phyloP scores from a whole-genome alignment of 2,113 vertebrate genomes.

The Xiphorhynchus elegans region DNA sequence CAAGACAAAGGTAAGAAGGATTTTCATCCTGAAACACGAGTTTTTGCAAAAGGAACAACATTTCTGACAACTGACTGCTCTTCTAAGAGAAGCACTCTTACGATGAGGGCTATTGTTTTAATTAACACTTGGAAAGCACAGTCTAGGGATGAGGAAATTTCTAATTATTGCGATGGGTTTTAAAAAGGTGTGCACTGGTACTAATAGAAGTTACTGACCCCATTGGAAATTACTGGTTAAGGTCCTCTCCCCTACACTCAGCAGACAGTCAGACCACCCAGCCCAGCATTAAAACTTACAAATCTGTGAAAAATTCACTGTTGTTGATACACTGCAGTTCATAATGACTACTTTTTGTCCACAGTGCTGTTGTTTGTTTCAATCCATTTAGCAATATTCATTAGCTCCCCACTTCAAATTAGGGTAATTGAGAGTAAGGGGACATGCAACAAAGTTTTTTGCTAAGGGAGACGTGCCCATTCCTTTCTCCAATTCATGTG shows the following conservation, averaged over 20 bases:
- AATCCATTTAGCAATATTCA: slow-evolving; percentile 39
- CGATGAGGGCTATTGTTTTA: neutral
- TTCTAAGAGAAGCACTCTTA: neutral
- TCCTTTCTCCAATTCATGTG: neutral
- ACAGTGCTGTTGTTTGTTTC: slow-evolving; percentile 19
- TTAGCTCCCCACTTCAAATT: neutral
- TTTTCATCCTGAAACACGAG: neutral
- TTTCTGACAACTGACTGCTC: neutral
- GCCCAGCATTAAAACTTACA: neutral
- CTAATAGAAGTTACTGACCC: neutral
- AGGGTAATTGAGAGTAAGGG: slow-evolving; percentile 16
- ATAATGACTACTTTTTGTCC: neutral
- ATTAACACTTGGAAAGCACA: slow-evolving; percentile 10
- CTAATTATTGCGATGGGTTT: neutral
- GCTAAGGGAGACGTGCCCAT: neutral
- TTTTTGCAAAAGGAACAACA: neutral
- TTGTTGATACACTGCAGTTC: neutral
- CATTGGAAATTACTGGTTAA: neutral
- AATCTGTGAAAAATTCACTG: neutral
- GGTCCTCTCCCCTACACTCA: neutral
- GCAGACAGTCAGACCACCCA: neutral
- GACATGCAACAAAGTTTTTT: neutral
- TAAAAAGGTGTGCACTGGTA: neutral
- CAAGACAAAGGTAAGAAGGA: neutral
- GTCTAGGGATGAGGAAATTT: neutral